A percentile compares a stretch with the other conserved stretches of the same genome.
Evolutionary conservation across 2,888 invertebrate species (phyloP).

Genomic region (Dexiosoma caninum): DNA sequence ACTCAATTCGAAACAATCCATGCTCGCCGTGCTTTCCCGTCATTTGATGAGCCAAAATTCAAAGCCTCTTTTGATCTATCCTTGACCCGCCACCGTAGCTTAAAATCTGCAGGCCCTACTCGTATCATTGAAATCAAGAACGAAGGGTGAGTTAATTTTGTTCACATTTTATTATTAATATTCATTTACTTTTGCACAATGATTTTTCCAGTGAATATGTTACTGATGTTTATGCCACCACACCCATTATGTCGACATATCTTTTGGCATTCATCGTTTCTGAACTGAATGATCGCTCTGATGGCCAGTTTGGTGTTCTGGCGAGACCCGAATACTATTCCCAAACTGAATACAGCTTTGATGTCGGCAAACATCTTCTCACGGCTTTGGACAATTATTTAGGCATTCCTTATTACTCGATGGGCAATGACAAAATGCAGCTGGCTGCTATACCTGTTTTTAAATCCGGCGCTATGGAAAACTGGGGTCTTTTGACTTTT

Average conservation of each 20-base stretch:
- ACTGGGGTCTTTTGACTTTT: slow-evolving; percentile 91
- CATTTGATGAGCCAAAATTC: slow-evolving; percentile 84
- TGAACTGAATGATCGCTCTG: too few relatives aligned
- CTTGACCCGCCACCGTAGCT: too few relatives aligned
- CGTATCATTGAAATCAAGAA: too few relatives aligned
- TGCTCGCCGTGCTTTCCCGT: slow-evolving; percentile 85
- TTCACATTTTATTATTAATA: too few relatives aligned
- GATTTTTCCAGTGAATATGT: too few relatives aligned
- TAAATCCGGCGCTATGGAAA: slow-evolving; percentile 93
- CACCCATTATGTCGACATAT: slow-evolving; percentile 84
- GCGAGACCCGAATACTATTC: slow-evolving; percentile 71
- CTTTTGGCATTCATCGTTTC: slow-evolving; percentile 88
- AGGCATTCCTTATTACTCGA: slow-evolving; percentile 85
- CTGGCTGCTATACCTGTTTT: slow-evolving; percentile 93
- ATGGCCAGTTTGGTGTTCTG: slow-evolving; percentile 70
- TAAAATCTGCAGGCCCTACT: too few relatives aligned
- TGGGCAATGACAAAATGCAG: slow-evolving; percentile 91
- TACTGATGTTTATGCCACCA: too few relatives aligned
- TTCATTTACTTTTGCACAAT: too few relatives aligned
- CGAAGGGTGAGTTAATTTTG: too few relatives aligned
- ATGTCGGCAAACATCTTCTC: slow-evolving; percentile 85
- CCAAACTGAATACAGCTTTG: slow-evolving; percentile 83
- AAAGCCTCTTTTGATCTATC: too few relatives aligned
- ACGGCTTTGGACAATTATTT: slow-evolving; percentile 85
- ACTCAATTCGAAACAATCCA: slow-evolving; percentile 85